Base-by-base conservation (phyloP, 2,113 vertebrate species). In the Australoheros scitulus region DNA sequence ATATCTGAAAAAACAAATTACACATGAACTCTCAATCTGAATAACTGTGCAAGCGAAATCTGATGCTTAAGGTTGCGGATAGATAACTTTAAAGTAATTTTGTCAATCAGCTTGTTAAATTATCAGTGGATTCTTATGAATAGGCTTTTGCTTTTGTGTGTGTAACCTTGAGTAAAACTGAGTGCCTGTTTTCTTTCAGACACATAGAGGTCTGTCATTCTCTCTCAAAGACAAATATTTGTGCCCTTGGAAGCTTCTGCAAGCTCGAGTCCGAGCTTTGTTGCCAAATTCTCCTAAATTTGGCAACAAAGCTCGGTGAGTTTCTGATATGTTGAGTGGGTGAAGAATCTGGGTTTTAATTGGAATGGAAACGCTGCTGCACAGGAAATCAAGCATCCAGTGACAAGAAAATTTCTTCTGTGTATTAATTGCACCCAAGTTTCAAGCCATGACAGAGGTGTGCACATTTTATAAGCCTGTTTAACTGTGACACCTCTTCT, bases 1-100 rank as follows among this genome's bases (percentile, higher is more conserved):
- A 17, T 55, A 78, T 61, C 55, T 76, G 24, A 60, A 83, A 85
- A 74, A 77, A 78, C 55, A 72, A 89, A 91, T 92, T 85, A 78
- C 52, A 89, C 20, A 11, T 83, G 22, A 83, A 82, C 58, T 82
- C 43, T 81, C 58, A 86, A 81, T 63, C 65, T 4, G 52, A 76
- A 79, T 80, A 64, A 65, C 78, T 65, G 38, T 75, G 50, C 60
- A 38, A 26, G n/a, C 38, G 77, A 57, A 79, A 78, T 86, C 65
- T 59, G 57, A 34, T 32, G 13, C 68, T 70, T 75, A 87, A 83
- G 81, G 83, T 55, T 77, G 75, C 0, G 7, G 77, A 59, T 3
- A 61, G 50, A 75, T 80, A 55, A 36, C 43, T 83, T 20, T 7
- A 18, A 22, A 20, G 57, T 84, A 50, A 79, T 86, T 89, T 85